These are phyloP conservation scores for Buceros bicornis DNA, from an alignment of 2,797 vertebrate genomes.

Conservation along the genomic window DNA sequence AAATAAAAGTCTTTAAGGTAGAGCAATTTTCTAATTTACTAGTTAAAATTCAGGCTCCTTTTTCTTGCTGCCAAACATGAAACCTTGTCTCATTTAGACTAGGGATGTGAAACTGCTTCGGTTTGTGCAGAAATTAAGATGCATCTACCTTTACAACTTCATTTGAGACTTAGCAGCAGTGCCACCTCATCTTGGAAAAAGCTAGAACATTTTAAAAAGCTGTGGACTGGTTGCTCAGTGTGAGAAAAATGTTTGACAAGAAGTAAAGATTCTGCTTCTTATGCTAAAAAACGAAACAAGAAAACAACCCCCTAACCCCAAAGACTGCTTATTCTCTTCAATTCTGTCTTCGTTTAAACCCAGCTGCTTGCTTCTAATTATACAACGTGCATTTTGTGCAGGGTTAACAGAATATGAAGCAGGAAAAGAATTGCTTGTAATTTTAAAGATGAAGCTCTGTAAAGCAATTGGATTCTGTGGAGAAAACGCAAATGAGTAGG, in stretches of 20 bases:
- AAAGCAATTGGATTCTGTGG: background rate
- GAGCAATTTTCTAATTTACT: background rate
- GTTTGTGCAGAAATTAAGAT: background rate
- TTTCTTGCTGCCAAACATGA: background rate
- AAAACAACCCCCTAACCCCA: fast-evolving
- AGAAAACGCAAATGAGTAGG: background rate
- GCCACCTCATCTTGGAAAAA: background rate
- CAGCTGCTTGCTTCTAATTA: background rate
- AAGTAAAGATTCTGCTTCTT: background rate
- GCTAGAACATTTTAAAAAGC: background rate
- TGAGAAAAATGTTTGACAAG: background rate
- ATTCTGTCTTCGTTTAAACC: background rate
- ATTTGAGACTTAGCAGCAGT: background rate
- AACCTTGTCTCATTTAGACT: background rate
- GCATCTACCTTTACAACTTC: background rate
- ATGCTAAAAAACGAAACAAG: background rate
- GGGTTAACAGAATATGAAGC: background rate
- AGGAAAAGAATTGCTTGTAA: background rate
- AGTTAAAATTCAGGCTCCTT: background rate
- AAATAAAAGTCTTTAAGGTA: background rate
- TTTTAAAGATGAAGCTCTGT: background rate
- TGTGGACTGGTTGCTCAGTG: background rate
- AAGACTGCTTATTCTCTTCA: background rate
- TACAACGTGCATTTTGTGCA: background rate
- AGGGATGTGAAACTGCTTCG: background rate